Conservation (phyloP, 1,140 invertebrate genomes). For the Drosophila quadrilineata region DNA sequence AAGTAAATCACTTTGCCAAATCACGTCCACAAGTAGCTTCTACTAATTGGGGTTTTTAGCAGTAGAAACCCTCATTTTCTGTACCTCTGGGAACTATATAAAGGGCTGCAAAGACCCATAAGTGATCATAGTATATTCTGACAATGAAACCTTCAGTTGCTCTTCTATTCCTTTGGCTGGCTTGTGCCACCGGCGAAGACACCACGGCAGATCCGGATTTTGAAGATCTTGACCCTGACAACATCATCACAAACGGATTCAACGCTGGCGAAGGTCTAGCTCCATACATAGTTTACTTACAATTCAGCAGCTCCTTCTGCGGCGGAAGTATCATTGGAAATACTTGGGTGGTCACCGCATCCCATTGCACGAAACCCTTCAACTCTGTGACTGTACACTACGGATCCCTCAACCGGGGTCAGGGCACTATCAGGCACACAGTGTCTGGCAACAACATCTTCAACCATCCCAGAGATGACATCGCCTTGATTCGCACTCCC, state of each 20-base stretch:
- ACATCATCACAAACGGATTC: slow-evolving; percentile 61
- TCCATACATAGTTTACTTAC: slow-evolving; percentile 82
- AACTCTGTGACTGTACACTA: slow-evolving; percentile 69
- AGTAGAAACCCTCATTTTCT: background rate
- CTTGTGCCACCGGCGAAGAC: slow-evolving; percentile 20
- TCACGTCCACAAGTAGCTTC: too few species aligned
- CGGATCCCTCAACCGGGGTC: slow-evolving; percentile 33
- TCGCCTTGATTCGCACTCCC: slow-evolving; percentile 51
- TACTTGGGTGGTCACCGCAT: slow-evolving; percentile 57
- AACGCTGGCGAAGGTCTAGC: slow-evolving; percentile 77
- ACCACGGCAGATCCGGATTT: slow-evolving; percentile 1
- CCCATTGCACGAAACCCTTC: slow-evolving; percentile 42
- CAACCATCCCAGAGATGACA: slow-evolving; percentile 47
- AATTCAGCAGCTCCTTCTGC: slow-evolving; percentile 27
- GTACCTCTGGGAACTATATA: slow-evolving; percentile 17
- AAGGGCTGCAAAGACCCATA: background rate
- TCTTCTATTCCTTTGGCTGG: slow-evolving; percentile 36
- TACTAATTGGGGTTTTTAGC: too few species aligned
- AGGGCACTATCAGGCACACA: slow-evolving; percentile 32
- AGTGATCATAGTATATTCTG: background rate
- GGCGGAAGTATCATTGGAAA: slow-evolving; percentile 46
- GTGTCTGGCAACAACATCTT: slow-evolving; percentile 45
- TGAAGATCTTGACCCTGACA: background rate
- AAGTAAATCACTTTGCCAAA: too few species aligned
- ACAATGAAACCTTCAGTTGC: slow-evolving; percentile 42